phyloP scores from a whole-genome alignment of 1,140 invertebrate genomes.

The Venustaconcha ellipsiformis region DNA sequence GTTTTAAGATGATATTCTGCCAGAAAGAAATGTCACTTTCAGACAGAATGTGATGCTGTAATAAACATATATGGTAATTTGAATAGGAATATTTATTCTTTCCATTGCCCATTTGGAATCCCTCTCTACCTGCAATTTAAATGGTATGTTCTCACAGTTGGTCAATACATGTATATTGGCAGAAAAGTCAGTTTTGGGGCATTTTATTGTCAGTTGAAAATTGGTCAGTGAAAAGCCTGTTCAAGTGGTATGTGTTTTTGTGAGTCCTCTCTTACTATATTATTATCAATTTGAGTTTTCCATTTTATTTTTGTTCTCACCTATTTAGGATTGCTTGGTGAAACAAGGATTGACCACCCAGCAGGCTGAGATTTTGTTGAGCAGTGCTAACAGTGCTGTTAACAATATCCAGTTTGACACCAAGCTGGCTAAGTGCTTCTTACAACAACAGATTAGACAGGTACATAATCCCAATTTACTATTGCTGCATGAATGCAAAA shows the following conservation, averaged over 20 bases:
- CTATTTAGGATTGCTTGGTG: constrained; percentile 81
- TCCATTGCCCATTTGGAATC: no score
- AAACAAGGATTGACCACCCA: constrained; percentile 90
- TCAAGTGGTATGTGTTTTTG: background rate
- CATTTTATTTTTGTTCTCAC: background rate
- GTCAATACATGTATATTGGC: no score
- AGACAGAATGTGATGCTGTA: no score
- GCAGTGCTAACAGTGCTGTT: constrained; percentile 76
- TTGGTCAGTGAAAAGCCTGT: background rate
- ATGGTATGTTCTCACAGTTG: no score
- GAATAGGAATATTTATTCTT: no score
- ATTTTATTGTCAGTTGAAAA: background rate
- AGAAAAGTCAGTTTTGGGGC: background rate
- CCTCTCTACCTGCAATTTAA: no score
- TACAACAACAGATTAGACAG: constrained; percentile 23
- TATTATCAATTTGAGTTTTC: background rate
- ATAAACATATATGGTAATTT: no score
- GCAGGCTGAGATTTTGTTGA: constrained; percentile 82
- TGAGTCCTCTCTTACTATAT: background rate
- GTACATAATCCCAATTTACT: no score
- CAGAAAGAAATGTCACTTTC: no score
- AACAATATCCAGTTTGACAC: constrained; percentile 79
- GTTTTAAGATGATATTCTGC: no score
- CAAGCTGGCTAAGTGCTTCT: constrained; percentile 75
- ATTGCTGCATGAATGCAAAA: constrained; percentile 41